Evolutionary conservation across 2,113 vertebrate genomes (phyloP).

Genomic region (Formicarius rufipectus): DNA sequence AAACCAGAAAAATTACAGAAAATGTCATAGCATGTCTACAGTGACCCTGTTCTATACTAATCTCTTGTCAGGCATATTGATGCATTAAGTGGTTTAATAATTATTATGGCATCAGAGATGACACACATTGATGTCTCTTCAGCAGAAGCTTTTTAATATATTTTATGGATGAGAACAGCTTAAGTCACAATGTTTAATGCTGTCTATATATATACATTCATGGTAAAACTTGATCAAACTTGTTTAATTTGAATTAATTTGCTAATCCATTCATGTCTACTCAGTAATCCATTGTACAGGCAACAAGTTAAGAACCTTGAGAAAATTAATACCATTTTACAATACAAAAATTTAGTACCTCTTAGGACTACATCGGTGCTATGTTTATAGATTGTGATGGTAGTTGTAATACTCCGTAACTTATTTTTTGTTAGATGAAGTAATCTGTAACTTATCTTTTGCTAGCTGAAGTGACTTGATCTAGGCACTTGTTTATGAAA

Average conservation of each 20-base stretch:
- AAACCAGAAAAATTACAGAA: constrained; percentile 8
- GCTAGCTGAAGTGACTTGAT: background rate
- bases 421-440: background rate
- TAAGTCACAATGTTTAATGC: background rate
- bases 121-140: background rate
- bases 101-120: background rate
- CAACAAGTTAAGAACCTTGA: background rate
- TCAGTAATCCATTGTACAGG: background rate
- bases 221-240: background rate
- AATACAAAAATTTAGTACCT: background rate
- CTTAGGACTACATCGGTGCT: background rate
- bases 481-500: background rate
- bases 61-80: background rate
- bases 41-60: background rate
- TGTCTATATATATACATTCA: background rate
- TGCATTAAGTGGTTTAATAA: constrained; percentile 22
- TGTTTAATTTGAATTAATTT: background rate
- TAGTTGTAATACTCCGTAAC: background rate
- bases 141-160: background rate
- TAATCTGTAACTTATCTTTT: background rate
- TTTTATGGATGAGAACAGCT: background rate
- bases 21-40: background rate
- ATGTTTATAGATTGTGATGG: background rate
- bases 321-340: background rate
- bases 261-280: background rate